Evolutionary conservation across 2,888 invertebrate genomes (phyloP).

Genomic region (Tenthredo distinguenda): DNA sequence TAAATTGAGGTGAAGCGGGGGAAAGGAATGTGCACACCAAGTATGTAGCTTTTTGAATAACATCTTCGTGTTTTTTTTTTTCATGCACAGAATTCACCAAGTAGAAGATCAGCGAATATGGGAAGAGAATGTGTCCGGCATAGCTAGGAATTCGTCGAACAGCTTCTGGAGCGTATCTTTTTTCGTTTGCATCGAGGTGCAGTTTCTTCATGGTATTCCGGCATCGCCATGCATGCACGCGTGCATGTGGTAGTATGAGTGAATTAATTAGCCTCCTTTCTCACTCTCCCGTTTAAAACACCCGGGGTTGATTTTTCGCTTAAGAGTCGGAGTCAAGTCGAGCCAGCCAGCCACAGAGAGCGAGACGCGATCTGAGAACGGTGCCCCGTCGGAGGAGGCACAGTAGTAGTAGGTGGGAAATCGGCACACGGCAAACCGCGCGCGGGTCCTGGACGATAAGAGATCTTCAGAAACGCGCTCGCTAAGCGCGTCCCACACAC

Average conservation of each 20-base stretch:
- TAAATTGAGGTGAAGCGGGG: background rate
- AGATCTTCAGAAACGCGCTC: slow-evolving; percentile 42
- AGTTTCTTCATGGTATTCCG: slow-evolving; percentile 5
- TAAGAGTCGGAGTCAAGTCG: slow-evolving; percentile 45
- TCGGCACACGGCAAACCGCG: slow-evolving; percentile 42
- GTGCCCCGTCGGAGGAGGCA: slow-evolving; percentile 37
- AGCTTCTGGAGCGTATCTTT: background rate
- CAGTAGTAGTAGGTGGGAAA: slow-evolving; percentile 47
- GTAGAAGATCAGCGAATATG: background rate
- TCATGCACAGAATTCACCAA: too few species aligned
- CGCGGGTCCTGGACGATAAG: slow-evolving; percentile 45
- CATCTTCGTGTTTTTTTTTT: too few species aligned
- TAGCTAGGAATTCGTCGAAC: slow-evolving; percentile 2
- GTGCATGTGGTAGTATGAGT: background rate
- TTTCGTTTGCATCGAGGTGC: slow-evolving; percentile 8
- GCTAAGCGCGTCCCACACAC: slow-evolving; percentile 53
- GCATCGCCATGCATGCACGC: background rate
- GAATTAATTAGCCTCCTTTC: slow-evolving; percentile 49
- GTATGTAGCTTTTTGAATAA: background rate
- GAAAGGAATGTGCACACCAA: background rate
- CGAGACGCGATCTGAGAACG: slow-evolving; percentile 44
- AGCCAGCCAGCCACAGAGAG: slow-evolving; percentile 60
- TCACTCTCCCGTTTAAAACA: background rate
- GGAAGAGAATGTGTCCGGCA: background rate
- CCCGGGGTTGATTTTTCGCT: slow-evolving; percentile 34